These are phyloP conservation scores for Netelia inedita DNA, from an alignment of 2,888 invertebrate species.

Conservation along the genomic window DNA sequence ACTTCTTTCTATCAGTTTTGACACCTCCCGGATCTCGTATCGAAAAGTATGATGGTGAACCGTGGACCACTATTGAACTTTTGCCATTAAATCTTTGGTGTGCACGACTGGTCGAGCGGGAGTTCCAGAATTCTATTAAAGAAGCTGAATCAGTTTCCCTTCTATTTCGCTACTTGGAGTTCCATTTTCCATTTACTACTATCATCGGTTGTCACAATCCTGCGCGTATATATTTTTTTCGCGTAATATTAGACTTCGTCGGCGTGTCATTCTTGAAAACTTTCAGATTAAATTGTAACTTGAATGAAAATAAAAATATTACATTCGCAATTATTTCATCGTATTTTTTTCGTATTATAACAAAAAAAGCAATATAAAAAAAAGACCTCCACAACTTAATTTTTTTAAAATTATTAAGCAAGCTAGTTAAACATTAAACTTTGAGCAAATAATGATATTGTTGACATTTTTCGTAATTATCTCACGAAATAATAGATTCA, in stretches of 20 bases:
- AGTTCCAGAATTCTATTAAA: slow-evolving; percentile 64
- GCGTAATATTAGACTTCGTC: slow-evolving; percentile 33
- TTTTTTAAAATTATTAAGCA: too few relatives aligned
- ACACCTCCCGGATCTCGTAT: slow-evolving; percentile 37
- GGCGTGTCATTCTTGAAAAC: not conserved
- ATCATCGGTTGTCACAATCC: slow-evolving; percentile 47
- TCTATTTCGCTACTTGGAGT: slow-evolving; percentile 11
- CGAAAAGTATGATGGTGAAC: slow-evolving; percentile 49
- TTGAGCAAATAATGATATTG: too few relatives aligned
- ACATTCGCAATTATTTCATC: too few relatives aligned
- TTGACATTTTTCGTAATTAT: too few relatives aligned
- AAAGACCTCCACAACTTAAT: too few relatives aligned
- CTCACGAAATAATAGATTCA: too few relatives aligned
- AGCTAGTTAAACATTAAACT: too few relatives aligned
- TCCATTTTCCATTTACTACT: slow-evolving; percentile 43
- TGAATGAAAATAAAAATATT: not conserved
- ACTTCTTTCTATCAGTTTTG: slow-evolving; percentile 52
- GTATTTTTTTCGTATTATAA: too few relatives aligned
- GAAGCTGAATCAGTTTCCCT: slow-evolving; percentile 50
- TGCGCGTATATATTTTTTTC: slow-evolving; percentile 30
- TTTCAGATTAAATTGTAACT: not conserved
- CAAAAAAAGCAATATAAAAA: too few relatives aligned
- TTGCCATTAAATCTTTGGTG: slow-evolving; percentile 64
- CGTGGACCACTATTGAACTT: slow-evolving; percentile 61
- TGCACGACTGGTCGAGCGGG: slow-evolving; percentile 53